Evolutionary conservation across 2,113 vertebrate species (phyloP).

Genomic region (Eurypyga helias): DNA sequence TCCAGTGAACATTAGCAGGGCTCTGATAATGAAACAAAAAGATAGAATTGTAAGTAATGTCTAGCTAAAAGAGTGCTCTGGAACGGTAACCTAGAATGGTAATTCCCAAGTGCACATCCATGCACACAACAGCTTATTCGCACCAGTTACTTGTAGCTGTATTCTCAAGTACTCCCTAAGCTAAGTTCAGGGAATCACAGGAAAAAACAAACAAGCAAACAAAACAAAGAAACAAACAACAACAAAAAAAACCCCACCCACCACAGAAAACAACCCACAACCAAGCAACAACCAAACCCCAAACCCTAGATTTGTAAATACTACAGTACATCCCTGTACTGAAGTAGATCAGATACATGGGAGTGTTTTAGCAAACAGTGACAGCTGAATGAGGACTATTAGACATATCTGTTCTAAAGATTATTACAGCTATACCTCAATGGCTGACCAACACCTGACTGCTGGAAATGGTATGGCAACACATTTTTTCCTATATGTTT

Average conservation of each 20-base stretch:
- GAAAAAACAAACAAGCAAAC: too few relatives aligned
- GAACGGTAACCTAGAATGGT: background rate
- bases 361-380: background rate
- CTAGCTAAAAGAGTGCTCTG: background rate
- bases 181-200: background rate
- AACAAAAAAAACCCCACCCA: background rate
- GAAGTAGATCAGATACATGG: background rate
- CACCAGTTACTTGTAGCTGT: fast-evolving
- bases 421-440: background rate
- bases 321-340: fast-evolving
- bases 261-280: too few relatives aligned
- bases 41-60: background rate
- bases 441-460: background rate
- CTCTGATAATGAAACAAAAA: background rate
- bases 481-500: background rate
- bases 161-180: background rate
- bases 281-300: too few relatives aligned
- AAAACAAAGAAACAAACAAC: too few relatives aligned
- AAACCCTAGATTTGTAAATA: background rate
- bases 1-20: background rate
- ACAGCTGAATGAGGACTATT: background rate
- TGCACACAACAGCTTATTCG: background rate
- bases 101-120: background rate
- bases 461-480: background rate
- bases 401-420: background rate